Base-by-base conservation (phyloP, 2,797 vertebrate species). In the Trachops cirrhosus region DNA sequence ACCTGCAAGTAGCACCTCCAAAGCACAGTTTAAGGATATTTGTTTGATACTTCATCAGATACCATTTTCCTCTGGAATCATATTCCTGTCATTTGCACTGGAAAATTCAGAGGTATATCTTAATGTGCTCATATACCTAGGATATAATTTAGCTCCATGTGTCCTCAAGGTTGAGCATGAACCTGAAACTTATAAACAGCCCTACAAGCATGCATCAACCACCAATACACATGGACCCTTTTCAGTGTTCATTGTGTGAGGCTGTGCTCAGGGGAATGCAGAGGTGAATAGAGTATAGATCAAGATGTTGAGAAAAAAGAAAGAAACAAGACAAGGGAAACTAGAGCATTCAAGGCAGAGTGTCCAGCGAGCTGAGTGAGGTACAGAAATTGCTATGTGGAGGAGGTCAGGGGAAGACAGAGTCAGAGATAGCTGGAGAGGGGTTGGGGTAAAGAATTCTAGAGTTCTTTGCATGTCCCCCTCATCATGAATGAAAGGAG, bases 161-260 rank as follows among this genome's bases (percentile, higher is more conserved):
- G 37, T 64, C 89, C 52, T 95, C 46, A 34, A 64, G 62, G 32
- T 34, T 87, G 29, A 87, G 32, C 29, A 93, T 84, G 26, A 94
- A 75, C 41, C 54, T 80, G 41, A 93, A 82, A 67, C 26, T 68
- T 92, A 75, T 26, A 59, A 94, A 70, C 34, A 39, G 37, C 68
- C 7, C 15, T n/a, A n/a, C 10, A 52, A 11, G 21, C 62, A 78
- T 19, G 14, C 24, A 68, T 34, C 5, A 44, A 16, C 32, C n/a
- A 71, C 19, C 37, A 50, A 59, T 15, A 39, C 7, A 4, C 37
- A 10, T 0, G 21, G 8, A 57, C 46, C 34, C 24, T 86, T 44
- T 16, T 59, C 2, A 68, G 4, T 39, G 4, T 32, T 83, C 73
- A 52, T 1, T 50, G 10, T 41, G 10, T 64, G 37, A 75, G 18